These are phyloP conservation scores for Rhagoletis zephyria DNA, from an alignment of 1,140 invertebrate genomes.

Conservation along the genomic window DNA sequence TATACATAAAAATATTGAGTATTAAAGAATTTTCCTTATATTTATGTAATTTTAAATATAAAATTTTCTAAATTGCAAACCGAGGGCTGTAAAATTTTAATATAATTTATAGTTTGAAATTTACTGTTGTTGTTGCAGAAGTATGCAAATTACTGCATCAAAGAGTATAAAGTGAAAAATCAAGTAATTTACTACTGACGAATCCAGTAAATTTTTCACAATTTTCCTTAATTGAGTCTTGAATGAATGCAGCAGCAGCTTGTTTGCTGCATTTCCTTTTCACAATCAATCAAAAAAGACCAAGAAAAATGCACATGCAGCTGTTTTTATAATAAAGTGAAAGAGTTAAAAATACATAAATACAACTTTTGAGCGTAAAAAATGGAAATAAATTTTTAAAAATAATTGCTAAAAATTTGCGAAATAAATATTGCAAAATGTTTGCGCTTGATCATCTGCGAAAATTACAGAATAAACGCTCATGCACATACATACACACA, in stretches of 20 bases:
- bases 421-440: not conserved
- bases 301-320: not conserved
- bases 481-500: not conserved
- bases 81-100: no score
- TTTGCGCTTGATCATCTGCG: not conserved
- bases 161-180: not conserved
- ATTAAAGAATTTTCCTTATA: no score
- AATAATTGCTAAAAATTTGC: not conserved
- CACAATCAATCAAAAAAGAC: not conserved
- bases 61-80: no score
- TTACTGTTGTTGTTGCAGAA: no score
- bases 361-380: no score
- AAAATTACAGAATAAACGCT: not conserved
- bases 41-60: no score
- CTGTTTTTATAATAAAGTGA: not conserved
- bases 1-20: no score
- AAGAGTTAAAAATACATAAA: not conserved
- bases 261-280: not conserved
- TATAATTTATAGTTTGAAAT: no score
- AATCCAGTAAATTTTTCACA: not conserved
- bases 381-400: not conserved
- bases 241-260: not conserved
- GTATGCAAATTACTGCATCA: not conserved
- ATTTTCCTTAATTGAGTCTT: slow-evolving; percentile 11
- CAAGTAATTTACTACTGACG: not conserved